phyloP scores from a whole-genome alignment of 2,797 vertebrate species.

The Todus mexicanus region DNA sequence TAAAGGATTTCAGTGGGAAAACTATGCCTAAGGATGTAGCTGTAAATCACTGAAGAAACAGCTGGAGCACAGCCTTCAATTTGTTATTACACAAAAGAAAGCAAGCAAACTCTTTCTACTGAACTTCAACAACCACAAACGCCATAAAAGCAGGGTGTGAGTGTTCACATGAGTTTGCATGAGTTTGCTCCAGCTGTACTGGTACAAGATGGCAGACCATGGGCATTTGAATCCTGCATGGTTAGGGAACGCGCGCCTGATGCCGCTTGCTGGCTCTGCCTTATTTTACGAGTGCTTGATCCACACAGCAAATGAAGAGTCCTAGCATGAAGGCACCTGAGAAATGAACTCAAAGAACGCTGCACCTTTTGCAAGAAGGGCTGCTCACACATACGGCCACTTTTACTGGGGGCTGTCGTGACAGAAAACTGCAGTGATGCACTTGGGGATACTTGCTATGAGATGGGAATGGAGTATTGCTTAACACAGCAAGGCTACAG shows the following conservation, averaged over 20 bases:
- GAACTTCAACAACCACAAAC: neutral
- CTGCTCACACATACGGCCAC: neutral
- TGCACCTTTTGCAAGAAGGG: neutral
- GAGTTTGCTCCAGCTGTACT: neutral
- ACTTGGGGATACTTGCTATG: neutral
- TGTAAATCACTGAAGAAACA: neutral
- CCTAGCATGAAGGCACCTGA: neutral
- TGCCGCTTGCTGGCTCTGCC: neutral
- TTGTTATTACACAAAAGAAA: neutral
- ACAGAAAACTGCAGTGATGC: neutral
- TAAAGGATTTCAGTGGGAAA: neutral
- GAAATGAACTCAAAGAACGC: neutral
- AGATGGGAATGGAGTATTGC: slow-evolving; percentile 2
- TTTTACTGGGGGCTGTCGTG: neutral
- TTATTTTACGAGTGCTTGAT: neutral
- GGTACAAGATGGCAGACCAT: neutral
- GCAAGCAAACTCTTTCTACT: neutral
- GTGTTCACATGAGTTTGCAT: rapidly evolving
- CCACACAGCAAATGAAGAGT: neutral
- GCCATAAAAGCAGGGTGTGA: neutral
- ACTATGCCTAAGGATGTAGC: neutral
- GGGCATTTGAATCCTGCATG: neutral
- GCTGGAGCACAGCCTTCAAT: neutral
- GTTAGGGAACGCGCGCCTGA: neutral
- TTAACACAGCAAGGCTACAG: slow-evolving; percentile 1